A percentile compares a stretch with the other conserved stretches of the same genome.
Conservation (phyloP, 2,888 invertebrate genomes). For the Holacanthella duospinosa region DNA sequence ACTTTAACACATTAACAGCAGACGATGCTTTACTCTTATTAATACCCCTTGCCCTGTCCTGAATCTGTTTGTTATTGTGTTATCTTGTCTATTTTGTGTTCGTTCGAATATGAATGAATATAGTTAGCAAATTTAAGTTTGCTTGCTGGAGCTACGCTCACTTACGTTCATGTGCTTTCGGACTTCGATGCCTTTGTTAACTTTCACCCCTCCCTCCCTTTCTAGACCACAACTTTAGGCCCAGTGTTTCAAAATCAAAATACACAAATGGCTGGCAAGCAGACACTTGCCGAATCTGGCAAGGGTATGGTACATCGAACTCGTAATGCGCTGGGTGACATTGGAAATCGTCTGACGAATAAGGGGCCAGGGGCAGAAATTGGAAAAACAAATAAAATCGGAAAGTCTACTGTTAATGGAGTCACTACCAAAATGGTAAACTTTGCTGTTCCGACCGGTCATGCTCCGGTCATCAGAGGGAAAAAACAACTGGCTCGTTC, state of each 20-base stretch:
- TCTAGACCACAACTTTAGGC: not conserved
- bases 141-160: too few relatives aligned
- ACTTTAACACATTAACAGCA: too few relatives aligned
- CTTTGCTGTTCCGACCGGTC: not conserved
- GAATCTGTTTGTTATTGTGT: too few relatives aligned
- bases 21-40: too few relatives aligned
- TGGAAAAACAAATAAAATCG: not conserved
- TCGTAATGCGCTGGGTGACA: slow-evolving; percentile 7
- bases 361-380: not conserved
- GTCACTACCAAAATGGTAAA: not conserved
- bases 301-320: not conserved
- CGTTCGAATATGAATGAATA: too few relatives aligned
- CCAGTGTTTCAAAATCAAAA: not conserved
- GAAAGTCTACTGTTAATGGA: not conserved
- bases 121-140: too few relatives aligned
- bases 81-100: too few relatives aligned
- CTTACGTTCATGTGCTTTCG: too few relatives aligned
- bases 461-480: not conserved
- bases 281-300: not conserved
- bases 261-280: slow-evolving; percentile 6
- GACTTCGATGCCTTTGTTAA: too few relatives aligned
- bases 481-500: not conserved
- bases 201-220: not conserved
- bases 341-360: slow-evolving; percentile 5
- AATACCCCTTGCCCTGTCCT: too few relatives aligned